These are phyloP conservation scores for Solea solea DNA, from an alignment of 2,113 vertebrate genomes.

Conservation along the genomic window DNA sequence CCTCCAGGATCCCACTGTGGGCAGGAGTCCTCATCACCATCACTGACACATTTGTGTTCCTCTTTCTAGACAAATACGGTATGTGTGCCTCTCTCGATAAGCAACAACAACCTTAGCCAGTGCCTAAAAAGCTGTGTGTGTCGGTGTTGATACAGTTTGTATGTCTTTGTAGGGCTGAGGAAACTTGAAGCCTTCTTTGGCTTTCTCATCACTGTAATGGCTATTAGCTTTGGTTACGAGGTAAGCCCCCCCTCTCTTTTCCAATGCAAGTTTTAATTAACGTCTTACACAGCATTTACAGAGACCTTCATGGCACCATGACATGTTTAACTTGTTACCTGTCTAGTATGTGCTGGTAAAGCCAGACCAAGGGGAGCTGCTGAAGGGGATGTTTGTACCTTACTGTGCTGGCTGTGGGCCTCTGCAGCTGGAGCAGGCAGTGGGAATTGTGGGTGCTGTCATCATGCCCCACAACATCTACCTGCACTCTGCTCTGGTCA, in stretches of 20 bases:
- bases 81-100: conserved; percentile 23
- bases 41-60: conserved; percentile 93
- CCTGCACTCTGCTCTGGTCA: conserved; percentile 94
- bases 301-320: neutral
- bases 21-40: conserved; percentile 97
- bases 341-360: conserved; percentile 87
- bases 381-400: conserved; percentile 91
- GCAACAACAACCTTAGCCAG: too few relatives aligned
- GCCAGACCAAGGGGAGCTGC: conserved; percentile 86
- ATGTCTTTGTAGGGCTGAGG: conserved; percentile 83
- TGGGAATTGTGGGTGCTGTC: conserved; percentile 94
- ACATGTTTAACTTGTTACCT: conserved; percentile 1
- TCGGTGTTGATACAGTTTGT: conserved; percentile 17
- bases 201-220: conserved; percentile 95
- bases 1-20: conserved; percentile 85
- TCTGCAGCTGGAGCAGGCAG: conserved; percentile 89
- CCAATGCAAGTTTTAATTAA: neutral
- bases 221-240: conserved; percentile 94
- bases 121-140: neutral
- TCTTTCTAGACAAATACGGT: conserved; percentile 98
- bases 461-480: conserved; percentile 99
- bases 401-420: conserved; percentile 87
- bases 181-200: conserved; percentile 96
- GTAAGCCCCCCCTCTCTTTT: conserved; percentile 66
- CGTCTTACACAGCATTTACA: neutral